Conservation (phyloP, 1,140 invertebrate genomes). For the Bombus confusus region DNA sequence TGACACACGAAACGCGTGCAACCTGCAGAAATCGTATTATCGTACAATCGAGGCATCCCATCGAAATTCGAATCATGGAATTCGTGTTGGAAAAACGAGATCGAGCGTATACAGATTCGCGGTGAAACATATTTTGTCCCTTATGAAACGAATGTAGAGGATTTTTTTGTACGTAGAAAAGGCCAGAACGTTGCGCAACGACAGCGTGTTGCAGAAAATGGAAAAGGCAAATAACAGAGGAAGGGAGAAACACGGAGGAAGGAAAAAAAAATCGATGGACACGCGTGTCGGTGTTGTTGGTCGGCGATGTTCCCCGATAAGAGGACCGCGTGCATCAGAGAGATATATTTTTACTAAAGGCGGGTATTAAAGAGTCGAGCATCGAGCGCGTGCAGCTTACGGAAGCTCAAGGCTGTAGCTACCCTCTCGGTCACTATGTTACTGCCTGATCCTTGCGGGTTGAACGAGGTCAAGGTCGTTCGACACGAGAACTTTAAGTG, state of each 20-base stretch:
- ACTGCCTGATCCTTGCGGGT: conserved; percentile 42
- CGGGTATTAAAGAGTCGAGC: conserved; percentile 39
- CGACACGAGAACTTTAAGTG: conserved; percentile 63
- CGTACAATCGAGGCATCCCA: background rate
- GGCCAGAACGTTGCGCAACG: background rate
- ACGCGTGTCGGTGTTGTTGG: conserved; percentile 31
- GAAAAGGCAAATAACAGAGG: too few relatives aligned
- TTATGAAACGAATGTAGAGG: background rate
- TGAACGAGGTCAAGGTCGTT: conserved; percentile 67
- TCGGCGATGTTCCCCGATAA: conserved; percentile 15
- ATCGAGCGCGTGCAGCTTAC: conserved; percentile 42
- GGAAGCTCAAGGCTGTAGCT: conserved; percentile 53
- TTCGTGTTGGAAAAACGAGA: background rate
- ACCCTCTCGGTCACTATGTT: conserved; percentile 45
- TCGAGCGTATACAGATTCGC: background rate
- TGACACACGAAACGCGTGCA: background rate
- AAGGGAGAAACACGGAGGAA: background rate
- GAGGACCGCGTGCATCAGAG: conserved; percentile 8
- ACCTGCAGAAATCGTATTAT: background rate
- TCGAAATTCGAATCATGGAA: background rate
- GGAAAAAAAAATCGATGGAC: conserved; percentile 36
- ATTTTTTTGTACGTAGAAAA: background rate
- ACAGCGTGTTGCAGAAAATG: background rate
- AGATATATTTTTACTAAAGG: conserved; percentile 50
- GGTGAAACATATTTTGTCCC: background rate